Evolutionary conservation across 2,888 invertebrate species (phyloP), one percentile per base, ranked within the genome.

Genomic region (Limnephilus rhombicus): DNA sequence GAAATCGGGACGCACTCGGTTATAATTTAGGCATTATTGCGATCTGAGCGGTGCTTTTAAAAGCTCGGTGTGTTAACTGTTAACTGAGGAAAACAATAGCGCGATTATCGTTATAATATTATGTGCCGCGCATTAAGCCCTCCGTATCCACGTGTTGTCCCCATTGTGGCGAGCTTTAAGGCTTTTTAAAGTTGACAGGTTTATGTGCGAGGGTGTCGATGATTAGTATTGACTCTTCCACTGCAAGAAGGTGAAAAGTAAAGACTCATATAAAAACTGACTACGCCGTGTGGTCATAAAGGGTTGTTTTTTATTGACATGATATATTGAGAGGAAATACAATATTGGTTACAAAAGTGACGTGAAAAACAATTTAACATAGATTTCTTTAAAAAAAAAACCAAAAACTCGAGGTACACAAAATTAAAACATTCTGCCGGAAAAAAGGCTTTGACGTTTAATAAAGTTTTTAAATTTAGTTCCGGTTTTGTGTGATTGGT

Each of bases 131-230:
- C 37, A 82, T 91, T 81, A 81, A 91, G 87, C 53, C 34, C 80
- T 87, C 34, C 68, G 49, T 34, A 53, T 88, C 49, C 91, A 91
- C 91, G 88, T 91, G 91, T 88, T 80, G 7, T 81, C 37, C 82
- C 49, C 82, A 90, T 90, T 90, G 90, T 82, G 68, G 68, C n/a
- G 85, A 85, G 85, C 85, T 85, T 85, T 86, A 24, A 45, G 82
- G 86, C 86, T 80, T 91, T 91, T 86, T 91, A 86, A 91, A 85
- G 91, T 86, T 86, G 86, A 91, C 91, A 91, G 80, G 80, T 86
- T 91, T 85, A 86, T 41, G 80, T 86, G 34, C 86, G 86, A 86
- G 88, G 80, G 86, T 91, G 86, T 37, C 80, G 80, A 49, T 91
- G 91, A 87, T 91, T 86, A 80, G 49, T 41, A 86, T 49, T 45